Evolutionary conservation across 2,888 invertebrate genomes (phyloP), one percentile per base, ranked within the genome.

Genomic region (Lamellibrachia columna): DNA sequence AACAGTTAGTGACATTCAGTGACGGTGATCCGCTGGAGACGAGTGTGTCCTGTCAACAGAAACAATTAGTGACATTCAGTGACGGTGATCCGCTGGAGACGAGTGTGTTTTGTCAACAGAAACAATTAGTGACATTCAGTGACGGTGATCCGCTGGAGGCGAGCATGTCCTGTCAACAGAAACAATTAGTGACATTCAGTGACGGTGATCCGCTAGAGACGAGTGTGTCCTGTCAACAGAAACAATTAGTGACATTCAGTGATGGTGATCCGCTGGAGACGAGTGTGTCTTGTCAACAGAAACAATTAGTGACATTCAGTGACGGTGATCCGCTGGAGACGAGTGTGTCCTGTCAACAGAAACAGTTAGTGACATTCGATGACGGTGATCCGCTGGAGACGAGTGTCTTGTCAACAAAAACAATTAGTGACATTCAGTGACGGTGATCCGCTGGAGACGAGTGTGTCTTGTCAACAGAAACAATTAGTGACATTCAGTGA

Each of bases 101-200:
- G 55, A 55, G 55, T 0, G 4, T 55, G 55, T 55, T 1, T 6
- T 55, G 55, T 55, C 3, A 9, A 55, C 55, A 55, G 7, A 7
- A 55, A 55, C 55, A 55, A 55, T 55, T 55, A 55, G 55, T 55
- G 55, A 55, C 55, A 55, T 9, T 99, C 99, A 0, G 97, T 97
- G 0, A 98, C 98, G 1, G 99, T 99, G 3, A 98, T 98, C 92
- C 99, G 97, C 94, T 98, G 97, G 90, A 99, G 97, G 95, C 98
- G 98, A 0, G 98, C 98, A 96, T 99, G 99, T 95, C 97, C 99
- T 60, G 99, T 97, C 22, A 52, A n/a, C 9, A 90, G 52, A 22
- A 90, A 91, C 40, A 90, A 2, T 28, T 55, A 55, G 3, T 55
- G 55, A 55, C 55, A 55, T 9, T 55, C 55, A 1, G 3, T 55